phyloP scores from a whole-genome alignment of 1,140 invertebrate species.

The Drosophila neocordata region DNA sequence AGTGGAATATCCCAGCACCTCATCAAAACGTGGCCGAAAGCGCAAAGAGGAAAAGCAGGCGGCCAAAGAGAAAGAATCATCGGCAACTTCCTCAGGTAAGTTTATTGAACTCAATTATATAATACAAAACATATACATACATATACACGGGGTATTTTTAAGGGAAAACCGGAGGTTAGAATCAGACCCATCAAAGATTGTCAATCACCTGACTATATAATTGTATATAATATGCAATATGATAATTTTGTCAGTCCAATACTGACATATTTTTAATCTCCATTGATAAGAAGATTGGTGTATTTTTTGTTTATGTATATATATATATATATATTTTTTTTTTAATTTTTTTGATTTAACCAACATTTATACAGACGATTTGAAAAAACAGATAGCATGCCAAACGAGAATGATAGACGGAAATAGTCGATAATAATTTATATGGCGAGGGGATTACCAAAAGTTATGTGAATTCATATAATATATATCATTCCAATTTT shows the following conservation, averaged over 20 bases:
- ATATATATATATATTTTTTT: too few relatives aligned
- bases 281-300: neutral
- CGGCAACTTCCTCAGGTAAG: slow-evolving; percentile 55
- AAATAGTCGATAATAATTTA: slow-evolving; percentile 11
- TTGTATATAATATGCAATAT: slow-evolving; percentile 1
- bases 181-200: neutral
- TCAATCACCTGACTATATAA: slow-evolving; percentile 6
- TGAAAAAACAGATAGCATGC: slow-evolving; percentile 4
- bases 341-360: neutral
- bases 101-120: too few relatives aligned
- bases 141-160: too few relatives aligned
- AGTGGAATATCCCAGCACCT: slow-evolving; percentile 83
- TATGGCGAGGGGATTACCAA: neutral
- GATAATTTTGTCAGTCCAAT: neutral
- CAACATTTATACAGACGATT: slow-evolving; percentile 8
- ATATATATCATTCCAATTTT: too few relatives aligned
- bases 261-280: slow-evolving; percentile 5
- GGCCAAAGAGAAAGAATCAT: slow-evolving; percentile 79
- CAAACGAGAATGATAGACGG: slow-evolving; percentile 7
- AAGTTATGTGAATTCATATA: neutral
- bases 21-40: slow-evolving; percentile 84
- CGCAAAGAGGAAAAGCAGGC: slow-evolving; percentile 84
- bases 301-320: too few relatives aligned
- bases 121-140: too few relatives aligned
- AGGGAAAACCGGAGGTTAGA: too few relatives aligned